phyloP scores from a whole-genome alignment of 2,888 invertebrate species.

The Drosophila anomelani region DNA sequence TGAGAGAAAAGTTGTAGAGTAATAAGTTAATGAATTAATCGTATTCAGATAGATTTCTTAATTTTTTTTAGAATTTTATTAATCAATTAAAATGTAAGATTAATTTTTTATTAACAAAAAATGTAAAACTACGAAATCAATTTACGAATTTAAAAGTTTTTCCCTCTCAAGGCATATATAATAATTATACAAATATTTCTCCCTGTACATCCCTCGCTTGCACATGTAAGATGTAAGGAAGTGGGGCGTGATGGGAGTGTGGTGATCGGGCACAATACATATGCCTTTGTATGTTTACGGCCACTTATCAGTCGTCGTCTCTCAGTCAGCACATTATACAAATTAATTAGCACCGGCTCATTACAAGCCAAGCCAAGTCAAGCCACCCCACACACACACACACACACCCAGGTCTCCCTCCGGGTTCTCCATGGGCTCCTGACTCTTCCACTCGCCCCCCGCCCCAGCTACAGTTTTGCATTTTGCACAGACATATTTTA shows the following conservation, averaged over 20 bases:
- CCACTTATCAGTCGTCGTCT: conserved; percentile 57
- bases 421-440: neutral
- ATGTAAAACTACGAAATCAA: no score
- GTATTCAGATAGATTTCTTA: neutral
- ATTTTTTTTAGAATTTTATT: no score
- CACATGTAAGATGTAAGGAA: neutral
- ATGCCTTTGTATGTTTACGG: conserved; percentile 59
- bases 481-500: conserved; percentile 43
- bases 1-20: neutral
- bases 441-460: neutral
- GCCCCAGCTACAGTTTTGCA: neutral
- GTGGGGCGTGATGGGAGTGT: conserved; percentile 4
- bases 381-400: neutral
- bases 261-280: conserved; percentile 17
- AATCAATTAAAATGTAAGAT: no score
- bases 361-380: conserved; percentile 23
- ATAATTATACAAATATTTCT: neutral
- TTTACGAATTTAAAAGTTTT: no score
- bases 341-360: conserved; percentile 67
- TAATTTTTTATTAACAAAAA: no score
- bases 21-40: neutral
- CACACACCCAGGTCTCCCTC: neutral
- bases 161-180: no score
- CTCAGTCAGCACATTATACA: conserved; percentile 71
- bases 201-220: neutral